Evolutionary conservation across 53 echinoderm and acorn worm genomes (phyloP).

Genomic region (Zoroaster sp.): DNA sequence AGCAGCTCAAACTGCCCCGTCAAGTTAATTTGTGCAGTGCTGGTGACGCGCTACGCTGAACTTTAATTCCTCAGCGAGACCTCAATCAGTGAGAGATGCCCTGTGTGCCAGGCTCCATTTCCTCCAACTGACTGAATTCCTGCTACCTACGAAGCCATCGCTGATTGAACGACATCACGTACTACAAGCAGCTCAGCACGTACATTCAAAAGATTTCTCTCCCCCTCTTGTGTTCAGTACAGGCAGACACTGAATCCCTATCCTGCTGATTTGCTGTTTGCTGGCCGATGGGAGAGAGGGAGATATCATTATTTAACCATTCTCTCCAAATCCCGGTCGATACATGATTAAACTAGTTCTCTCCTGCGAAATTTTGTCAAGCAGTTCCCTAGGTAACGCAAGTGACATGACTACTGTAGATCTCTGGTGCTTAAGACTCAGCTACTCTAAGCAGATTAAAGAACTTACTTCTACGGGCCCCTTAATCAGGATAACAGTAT

Average conservation of each 20-base stretch:
- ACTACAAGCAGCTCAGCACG: background rate
- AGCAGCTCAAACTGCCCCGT: background rate
- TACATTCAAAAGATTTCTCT: background rate
- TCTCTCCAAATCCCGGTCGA: background rate
- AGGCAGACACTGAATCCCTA: background rate
- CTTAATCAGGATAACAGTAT: too few species aligned
- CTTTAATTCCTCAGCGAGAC: conserved; percentile 42
- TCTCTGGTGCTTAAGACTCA: background rate
- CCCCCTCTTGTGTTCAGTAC: background rate
- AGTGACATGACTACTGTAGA: background rate
- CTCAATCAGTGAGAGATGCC: conserved; percentile 36
- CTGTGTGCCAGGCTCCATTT: conserved; percentile 20
- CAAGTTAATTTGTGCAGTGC: conserved; percentile 34
- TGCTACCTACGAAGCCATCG: background rate
- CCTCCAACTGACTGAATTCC: background rate
- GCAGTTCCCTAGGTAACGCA: background rate
- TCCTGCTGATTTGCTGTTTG: background rate
- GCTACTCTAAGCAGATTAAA: too few species aligned
- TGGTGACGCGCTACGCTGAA: conserved; percentile 38
- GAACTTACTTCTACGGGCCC: too few species aligned
- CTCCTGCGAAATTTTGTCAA: conserved; percentile 30
- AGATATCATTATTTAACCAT: conserved; percentile 25
- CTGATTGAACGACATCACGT: conserved; percentile 23
- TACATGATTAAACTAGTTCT: conserved; percentile 15
- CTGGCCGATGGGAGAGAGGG: background rate